These are phyloP conservation scores for Heliconius melpomene DNA, from an alignment of 1,140 invertebrate species.

Conservation along the genomic window DNA sequence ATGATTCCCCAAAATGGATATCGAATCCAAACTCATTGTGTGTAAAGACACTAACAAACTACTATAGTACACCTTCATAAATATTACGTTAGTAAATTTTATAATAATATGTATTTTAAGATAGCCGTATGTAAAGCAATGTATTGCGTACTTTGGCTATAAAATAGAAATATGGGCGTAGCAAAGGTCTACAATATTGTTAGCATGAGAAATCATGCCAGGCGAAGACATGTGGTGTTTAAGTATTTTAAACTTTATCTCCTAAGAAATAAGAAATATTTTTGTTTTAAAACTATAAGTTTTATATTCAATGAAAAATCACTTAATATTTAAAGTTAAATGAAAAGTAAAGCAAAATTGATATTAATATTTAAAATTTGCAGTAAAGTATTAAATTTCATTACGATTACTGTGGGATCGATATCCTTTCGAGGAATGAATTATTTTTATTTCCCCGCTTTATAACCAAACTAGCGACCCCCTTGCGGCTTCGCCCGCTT, in stretches of 20 bases:
- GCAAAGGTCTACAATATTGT: slow-evolving; percentile 21
- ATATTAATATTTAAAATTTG: too few species aligned
- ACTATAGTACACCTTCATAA: neutral
- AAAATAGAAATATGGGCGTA: slow-evolving; percentile 33
- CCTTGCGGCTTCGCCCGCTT: too few species aligned
- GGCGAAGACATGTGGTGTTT: neutral
- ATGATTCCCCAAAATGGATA: too few species aligned
- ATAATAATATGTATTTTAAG: slow-evolving; percentile 1
- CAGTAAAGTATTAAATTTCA: too few species aligned
- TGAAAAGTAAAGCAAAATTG: neutral
- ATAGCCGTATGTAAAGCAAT: slow-evolving; percentile 24
- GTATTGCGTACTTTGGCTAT: slow-evolving; percentile 29
- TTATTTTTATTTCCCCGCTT: too few species aligned
- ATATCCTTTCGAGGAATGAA: too few species aligned
- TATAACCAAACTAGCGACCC: too few species aligned
- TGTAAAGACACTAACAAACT: too few species aligned
- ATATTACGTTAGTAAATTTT: neutral
- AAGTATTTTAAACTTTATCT: neutral
- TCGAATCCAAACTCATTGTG: too few species aligned
- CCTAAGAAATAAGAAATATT: neutral
- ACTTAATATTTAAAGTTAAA: slow-evolving; percentile 1
- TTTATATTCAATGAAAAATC: slow-evolving; percentile 1
- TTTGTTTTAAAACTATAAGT: neutral
- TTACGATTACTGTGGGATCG: too few species aligned
- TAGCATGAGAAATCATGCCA: slow-evolving; percentile 5